Base-by-base conservation (phyloP, 2,888 invertebrate genomes). In the Trachelus troglodyta region DNA sequence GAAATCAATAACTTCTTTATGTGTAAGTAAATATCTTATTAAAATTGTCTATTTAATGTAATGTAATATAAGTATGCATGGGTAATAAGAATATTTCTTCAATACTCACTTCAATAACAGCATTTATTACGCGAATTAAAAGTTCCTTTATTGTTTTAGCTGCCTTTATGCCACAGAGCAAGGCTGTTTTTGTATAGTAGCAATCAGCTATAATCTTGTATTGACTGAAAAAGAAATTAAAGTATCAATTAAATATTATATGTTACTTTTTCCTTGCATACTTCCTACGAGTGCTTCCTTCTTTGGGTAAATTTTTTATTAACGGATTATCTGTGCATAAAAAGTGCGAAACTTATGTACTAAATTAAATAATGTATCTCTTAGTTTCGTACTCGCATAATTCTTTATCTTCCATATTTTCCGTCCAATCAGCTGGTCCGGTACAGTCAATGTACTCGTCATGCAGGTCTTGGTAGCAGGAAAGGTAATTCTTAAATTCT, bases 401-500 rank as follows among this genome's bases (percentile, higher is more conserved):
- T 77, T 89, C 86, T n/a, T 85, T 83, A 69, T 88, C 83, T 78
- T 92, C 92, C 34, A 86, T 84, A 75, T 91, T 90, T 87, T 94
- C 93, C 80, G 91, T 93, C 94, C 94, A 94, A 87, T 94, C 94
- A 2, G 93, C 91, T 6, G 92, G 90, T 0, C 93, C 94, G 82
- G 92, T 92, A 81, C 94, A 94, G 81, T 92, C 92, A 74, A 92
- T 91, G 83, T 92, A 92, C 80, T 94, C 93, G 34, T 92, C 92
- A 68, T 91, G 92, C 40, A 94, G 85, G 78, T 92, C 91, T 34
- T 90, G 89, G 35, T 92, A 83, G 83, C 93, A 93, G 23, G 84
- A 81, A 69, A 89, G 90, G 74, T 92, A 85, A 35, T 89, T 85
- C 77, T 81, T 84, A 74, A 93, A 89, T 76, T 87, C 92, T 88